Percentiles rank a stretch among this genome's conserved stretches.
Conservation (phyloP, 2,888 invertebrate species). For the Aporophyla lueneburgensis region DNA sequence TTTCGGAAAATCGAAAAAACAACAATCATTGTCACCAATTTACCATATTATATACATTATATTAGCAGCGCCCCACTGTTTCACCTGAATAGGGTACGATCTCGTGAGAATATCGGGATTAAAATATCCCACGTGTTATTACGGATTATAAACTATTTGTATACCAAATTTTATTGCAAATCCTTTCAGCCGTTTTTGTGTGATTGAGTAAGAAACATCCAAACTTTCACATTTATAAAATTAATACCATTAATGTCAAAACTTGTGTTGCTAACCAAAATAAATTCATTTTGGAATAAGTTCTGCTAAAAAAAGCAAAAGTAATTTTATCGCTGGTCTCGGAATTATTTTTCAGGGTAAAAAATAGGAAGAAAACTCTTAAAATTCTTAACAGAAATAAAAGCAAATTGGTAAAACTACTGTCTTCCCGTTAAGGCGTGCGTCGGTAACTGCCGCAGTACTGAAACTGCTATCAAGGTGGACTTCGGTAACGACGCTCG, state of each 20-base stretch:
- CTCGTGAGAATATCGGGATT: no score
- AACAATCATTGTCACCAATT: neutral
- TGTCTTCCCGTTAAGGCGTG: slow-evolving; percentile 57
- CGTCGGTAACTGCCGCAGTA: slow-evolving; percentile 66
- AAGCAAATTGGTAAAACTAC: slow-evolving; percentile 53
- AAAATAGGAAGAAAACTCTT: slow-evolving; percentile 34
- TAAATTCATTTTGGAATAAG: neutral
- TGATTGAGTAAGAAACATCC: no score
- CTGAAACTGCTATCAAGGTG: slow-evolving; percentile 85
- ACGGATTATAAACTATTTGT: no score
- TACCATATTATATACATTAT: no score
- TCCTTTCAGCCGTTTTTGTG: no score
- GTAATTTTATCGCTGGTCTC: neutral
- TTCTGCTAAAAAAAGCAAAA: neutral
- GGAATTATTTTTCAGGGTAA: slow-evolving; percentile 7
- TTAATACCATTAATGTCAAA: neutral
- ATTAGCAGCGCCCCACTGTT: no score
- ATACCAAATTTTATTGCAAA: no score
- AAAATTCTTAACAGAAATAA: slow-evolving; percentile 61
- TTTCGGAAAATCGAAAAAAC: neutral
- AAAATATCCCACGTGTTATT: no score
- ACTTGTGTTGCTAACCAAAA: neutral
- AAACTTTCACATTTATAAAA: no score
- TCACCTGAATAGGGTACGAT: no score
- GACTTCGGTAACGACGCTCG: slow-evolving; percentile 67